A percentile compares a stretch with the other conserved stretches of the same genome.
phyloP scores from a whole-genome alignment of 2,888 invertebrate species.

The Dicyrtomina minuta region DNA sequence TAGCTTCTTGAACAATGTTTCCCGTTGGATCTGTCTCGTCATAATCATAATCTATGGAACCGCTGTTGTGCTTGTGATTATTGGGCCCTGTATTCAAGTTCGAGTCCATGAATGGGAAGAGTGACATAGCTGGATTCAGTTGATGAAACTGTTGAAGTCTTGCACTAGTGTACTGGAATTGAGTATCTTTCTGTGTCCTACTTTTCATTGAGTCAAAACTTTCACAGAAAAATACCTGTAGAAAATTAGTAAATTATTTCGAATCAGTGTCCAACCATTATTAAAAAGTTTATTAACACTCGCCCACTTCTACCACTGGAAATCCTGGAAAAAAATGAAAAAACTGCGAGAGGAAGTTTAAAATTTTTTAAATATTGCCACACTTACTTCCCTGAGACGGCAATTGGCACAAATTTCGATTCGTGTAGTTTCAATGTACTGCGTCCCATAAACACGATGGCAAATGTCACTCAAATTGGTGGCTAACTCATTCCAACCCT shows the following conservation, averaged over 20 bases:
- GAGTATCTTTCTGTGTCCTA: too few relatives aligned
- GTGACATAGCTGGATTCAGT: too few relatives aligned
- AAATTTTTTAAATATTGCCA: not conserved
- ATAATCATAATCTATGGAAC: too few relatives aligned
- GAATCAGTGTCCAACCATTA: not conserved
- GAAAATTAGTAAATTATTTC: too few relatives aligned
- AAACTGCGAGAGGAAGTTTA: not conserved
- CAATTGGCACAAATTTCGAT: slow-evolving; percentile 48
- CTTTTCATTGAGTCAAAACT: slow-evolving; percentile 11
- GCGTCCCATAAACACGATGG: slow-evolving; percentile 38
- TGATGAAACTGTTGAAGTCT: too few relatives aligned
- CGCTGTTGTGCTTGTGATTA: too few relatives aligned
- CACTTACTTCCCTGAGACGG: slow-evolving; percentile 45
- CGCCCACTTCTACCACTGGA: too few relatives aligned
- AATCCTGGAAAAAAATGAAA: not conserved
- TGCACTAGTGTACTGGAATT: too few relatives aligned
- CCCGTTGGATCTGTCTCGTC: too few relatives aligned
- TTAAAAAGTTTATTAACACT: too few relatives aligned
- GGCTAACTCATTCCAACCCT: slow-evolving; percentile 51
- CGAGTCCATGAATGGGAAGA: too few relatives aligned
- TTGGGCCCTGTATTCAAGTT: not conserved
- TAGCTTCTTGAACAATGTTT: not conserved
- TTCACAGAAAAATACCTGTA: slow-evolving; percentile 24
- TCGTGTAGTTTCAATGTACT: slow-evolving; percentile 41
- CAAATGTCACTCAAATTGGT: slow-evolving; percentile 45